Base-by-base conservation (phyloP, 2,797 vertebrate species). In the Orientallactaga sibirica region DNA sequence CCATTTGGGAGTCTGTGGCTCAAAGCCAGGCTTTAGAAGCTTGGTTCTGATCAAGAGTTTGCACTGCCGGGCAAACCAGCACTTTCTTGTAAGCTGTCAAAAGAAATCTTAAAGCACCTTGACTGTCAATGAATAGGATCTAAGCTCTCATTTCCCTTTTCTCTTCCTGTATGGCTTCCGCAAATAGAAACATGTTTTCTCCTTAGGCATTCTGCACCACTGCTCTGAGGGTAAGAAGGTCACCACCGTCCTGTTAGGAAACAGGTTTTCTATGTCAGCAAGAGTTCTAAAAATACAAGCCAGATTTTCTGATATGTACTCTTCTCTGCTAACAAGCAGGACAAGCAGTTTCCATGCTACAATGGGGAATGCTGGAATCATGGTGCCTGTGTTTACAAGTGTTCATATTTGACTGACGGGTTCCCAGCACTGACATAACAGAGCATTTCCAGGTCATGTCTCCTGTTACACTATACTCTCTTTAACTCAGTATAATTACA, bases 241-340 rank as follows among this genome's bases (percentile, higher is more conserved):
- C 96, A 97, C 91, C 19, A 75, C 86, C 94, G 87, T 67, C 90
- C 81, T 88, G 73, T 96, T 92, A 93, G 85, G 90, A 93, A 92
- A 93, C 78, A 93, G 88, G 89, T 96, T 96, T 97, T 96, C 94
- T 93, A 41, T 96, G 91, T 97, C 96, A 96, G 94, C 87, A 62
- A 93, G 77, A 86, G 25, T 90, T 64, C 92, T 95, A 93, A 96
- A 96, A 96, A 96, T 96, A 96, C 92, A 93, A 96, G 64, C 61
- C 82, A 95, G 87, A 90, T 52, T 92, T 94, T 92, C 93, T 93
- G 94, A 95, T 91, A 91, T 94, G 75, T 80, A 78, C 80, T 94
- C 67, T 94, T 89, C 77, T 90, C 70, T 90, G 10, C 66, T 88
- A 92, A 95, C 86, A 96, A 94, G 62, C 92, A 95, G 94, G 94